Conservation (phyloP, 2,888 invertebrate genomes). For the Graphium colonna region DNA sequence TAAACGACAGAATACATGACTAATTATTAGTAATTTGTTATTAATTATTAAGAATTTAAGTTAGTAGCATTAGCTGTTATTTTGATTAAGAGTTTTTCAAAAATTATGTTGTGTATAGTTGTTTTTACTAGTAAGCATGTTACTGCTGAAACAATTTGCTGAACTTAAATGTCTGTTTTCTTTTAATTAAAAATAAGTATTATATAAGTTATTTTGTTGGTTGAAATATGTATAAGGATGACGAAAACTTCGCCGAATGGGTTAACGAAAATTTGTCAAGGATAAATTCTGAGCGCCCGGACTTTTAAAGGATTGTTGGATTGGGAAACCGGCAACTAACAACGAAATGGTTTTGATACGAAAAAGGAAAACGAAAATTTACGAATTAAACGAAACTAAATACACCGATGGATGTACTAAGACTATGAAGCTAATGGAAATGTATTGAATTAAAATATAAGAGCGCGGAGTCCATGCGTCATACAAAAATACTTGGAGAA, state of each 20-base stretch:
- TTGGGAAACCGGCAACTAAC: neutral
- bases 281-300: neutral
- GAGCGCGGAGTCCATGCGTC: constrained; percentile 8
- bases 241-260: constrained; percentile 10
- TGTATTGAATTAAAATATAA: constrained; percentile 1
- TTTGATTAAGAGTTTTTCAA: no score
- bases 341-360: neutral
- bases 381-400: constrained; percentile 5
- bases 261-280: neutral
- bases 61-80: no score
- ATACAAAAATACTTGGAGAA: neutral
- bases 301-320: constrained; percentile 1
- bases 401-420: constrained; percentile 12
- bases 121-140: no score
- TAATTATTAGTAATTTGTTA: no score
- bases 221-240: constrained; percentile 1
- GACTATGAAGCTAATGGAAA: constrained; percentile 12
- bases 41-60: no score
- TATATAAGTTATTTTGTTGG: neutral
- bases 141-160: no score
- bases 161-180: no score
- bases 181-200: neutral
- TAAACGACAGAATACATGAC: no score
- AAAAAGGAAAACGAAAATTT: neutral
- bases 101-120: no score